These are phyloP conservation scores for Lamprologus speciosus DNA, from an alignment of 2,113 vertebrate genomes.

Conservation along the genomic window DNA sequence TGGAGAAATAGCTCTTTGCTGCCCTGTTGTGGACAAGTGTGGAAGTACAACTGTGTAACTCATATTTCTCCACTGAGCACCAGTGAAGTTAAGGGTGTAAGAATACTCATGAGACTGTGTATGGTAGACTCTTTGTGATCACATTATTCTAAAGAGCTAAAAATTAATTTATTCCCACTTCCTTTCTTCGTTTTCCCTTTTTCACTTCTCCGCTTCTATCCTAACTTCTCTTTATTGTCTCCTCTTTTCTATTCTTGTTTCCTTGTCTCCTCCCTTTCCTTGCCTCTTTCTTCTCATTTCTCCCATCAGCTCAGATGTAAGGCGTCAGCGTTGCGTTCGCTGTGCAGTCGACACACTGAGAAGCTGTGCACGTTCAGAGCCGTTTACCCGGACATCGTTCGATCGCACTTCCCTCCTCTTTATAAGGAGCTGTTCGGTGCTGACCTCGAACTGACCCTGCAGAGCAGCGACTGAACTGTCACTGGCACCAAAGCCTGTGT, in stretches of 20 bases:
- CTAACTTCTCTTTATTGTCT: background rate
- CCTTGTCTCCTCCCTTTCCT: background rate
- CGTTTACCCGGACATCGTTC: slow-evolving; percentile 88
- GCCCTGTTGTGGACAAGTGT: background rate
- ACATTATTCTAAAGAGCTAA: background rate
- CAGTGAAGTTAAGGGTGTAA: background rate
- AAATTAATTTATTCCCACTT: background rate
- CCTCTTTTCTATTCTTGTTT: background rate
- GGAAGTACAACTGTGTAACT: background rate
- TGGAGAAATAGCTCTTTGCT: background rate
- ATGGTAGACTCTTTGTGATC: background rate
- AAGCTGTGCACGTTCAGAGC: slow-evolving; percentile 88
- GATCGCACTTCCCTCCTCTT: slow-evolving; percentile 88
- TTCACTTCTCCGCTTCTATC: background rate
- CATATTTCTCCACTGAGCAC: background rate
- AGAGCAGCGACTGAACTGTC: slow-evolving; percentile 74
- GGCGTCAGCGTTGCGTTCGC: slow-evolving; percentile 84
- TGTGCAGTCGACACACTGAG: slow-evolving; percentile 88
- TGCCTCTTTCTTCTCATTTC: background rate
- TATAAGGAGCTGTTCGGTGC: slow-evolving; percentile 93
- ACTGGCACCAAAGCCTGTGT: background rate
- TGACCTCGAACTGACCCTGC: slow-evolving; percentile 85
- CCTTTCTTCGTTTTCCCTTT: background rate
- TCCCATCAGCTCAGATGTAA: slow-evolving; percentile 84
- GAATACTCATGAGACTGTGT: background rate